These are phyloP conservation scores for Drosophila rellima DNA, from an alignment of 2,888 invertebrate genomes.

Conservation along the genomic window DNA sequence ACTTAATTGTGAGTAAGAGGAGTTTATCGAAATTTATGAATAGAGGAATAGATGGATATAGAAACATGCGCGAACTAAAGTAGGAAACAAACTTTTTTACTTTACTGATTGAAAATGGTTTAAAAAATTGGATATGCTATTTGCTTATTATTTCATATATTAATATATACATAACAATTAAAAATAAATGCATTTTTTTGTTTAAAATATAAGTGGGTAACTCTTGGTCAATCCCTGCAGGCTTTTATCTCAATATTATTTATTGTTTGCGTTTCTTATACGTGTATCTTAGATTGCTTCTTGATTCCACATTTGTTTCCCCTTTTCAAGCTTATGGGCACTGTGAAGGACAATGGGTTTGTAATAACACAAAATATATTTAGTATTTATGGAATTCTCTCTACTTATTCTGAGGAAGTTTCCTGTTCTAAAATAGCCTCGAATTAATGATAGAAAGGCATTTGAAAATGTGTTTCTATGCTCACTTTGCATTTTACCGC, in stretches of 20 bases:
- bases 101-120: too few species aligned
- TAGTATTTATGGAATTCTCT: conserved; percentile 10
- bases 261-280: background rate
- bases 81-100: too few species aligned
- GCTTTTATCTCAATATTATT: background rate
- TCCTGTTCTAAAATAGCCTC: background rate
- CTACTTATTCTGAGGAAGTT: background rate
- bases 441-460: conserved; percentile 1
- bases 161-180: too few species aligned
- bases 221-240: background rate
- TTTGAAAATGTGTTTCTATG: too few species aligned
- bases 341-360: background rate
- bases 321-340: background rate
- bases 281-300: conserved; percentile 25
- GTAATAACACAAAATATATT: background rate
- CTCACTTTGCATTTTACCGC: too few species aligned
- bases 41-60: background rate
- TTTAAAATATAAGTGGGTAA: background rate
- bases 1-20: background rate
- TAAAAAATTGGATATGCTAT: too few species aligned
- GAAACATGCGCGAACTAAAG: too few species aligned
- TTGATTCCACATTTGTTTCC: conserved; percentile 32
- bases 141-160: too few species aligned
- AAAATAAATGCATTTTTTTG: background rate
- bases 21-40: background rate